Conservation (phyloP, 2,797 vertebrate species). For the Enteromius treurensis region DNA sequence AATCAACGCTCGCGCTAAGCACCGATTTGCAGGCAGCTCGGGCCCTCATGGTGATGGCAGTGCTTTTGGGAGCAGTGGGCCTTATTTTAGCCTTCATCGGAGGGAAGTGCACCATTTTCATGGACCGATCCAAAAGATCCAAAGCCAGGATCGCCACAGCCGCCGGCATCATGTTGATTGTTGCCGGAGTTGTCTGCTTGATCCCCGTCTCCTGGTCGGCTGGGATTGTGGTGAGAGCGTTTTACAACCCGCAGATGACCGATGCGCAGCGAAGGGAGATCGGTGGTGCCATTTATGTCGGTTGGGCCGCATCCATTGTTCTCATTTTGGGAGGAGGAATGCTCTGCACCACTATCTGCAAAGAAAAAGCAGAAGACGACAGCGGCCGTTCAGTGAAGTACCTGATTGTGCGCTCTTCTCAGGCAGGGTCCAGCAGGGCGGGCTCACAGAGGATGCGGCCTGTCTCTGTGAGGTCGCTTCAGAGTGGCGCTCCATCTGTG, state of each 20-base stretch:
- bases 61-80: constrained; percentile 67
- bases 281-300: constrained; percentile 86
- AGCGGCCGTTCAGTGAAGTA: constrained; percentile 72
- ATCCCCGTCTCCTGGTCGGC: constrained; percentile 79
- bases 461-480: constrained; percentile 49
- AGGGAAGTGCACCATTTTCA: constrained; percentile 83
- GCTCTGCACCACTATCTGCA: constrained; percentile 80
- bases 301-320: constrained; percentile 83
- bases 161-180: constrained; percentile 73
- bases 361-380: constrained; percentile 52
- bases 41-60: constrained; percentile 72
- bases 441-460: constrained; percentile 52
- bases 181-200: constrained; percentile 76
- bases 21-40: constrained; percentile 76
- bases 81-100: constrained; percentile 80
- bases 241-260: constrained; percentile 81
- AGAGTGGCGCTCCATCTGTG: constrained; percentile 21
- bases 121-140: constrained; percentile 62
- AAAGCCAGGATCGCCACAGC: constrained; percentile 75
- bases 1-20: constrained; percentile 74
- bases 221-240: constrained; percentile 71
- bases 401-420: constrained; percentile 69
- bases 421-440: constrained; percentile 57
- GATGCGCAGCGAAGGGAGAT: constrained; percentile 85
- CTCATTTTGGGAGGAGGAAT: constrained; percentile 84